Conservation (phyloP, 2,797 vertebrate species). For the Psittacula derbiana region DNA sequence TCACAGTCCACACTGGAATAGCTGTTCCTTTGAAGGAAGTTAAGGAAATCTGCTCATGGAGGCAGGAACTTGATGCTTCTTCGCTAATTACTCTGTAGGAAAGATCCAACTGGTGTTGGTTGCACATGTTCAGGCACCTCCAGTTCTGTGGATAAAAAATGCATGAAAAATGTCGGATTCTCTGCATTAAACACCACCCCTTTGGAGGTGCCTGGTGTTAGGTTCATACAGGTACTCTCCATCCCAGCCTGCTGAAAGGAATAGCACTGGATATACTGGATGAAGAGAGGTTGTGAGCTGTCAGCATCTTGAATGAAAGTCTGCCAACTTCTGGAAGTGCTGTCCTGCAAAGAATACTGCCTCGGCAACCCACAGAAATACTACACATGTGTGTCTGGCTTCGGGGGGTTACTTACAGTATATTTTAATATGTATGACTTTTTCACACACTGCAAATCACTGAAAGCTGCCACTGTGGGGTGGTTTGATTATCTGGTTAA, state of each 20-base stretch:
- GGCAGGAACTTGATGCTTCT: background rate
- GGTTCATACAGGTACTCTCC: background rate
- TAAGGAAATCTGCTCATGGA: background rate
- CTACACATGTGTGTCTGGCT: rapidly evolving
- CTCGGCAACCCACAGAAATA: constrained; percentile 17
- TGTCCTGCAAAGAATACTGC: background rate
- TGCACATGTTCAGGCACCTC: background rate
- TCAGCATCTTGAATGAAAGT: background rate
- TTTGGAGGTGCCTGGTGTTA: background rate
- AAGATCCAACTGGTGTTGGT: background rate
- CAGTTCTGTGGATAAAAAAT: background rate
- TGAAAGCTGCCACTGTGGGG: background rate
- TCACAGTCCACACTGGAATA: background rate
- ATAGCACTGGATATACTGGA: background rate
- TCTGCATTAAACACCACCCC: background rate
- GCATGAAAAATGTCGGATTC: background rate
- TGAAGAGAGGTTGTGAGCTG: background rate
- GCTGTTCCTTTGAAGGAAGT: background rate
- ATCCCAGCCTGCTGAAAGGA: background rate
- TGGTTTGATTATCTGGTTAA: background rate
- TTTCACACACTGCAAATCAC: background rate
- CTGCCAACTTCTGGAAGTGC: background rate
- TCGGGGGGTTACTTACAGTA: background rate
- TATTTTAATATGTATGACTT: background rate
- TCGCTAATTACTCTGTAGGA: background rate